Percentiles rank a stretch among this genome's conserved stretches.
These are phyloP conservation scores for Ophioninae sp. DNA, from an alignment of 2,888 invertebrate genomes.

Conservation along the genomic window DNA sequence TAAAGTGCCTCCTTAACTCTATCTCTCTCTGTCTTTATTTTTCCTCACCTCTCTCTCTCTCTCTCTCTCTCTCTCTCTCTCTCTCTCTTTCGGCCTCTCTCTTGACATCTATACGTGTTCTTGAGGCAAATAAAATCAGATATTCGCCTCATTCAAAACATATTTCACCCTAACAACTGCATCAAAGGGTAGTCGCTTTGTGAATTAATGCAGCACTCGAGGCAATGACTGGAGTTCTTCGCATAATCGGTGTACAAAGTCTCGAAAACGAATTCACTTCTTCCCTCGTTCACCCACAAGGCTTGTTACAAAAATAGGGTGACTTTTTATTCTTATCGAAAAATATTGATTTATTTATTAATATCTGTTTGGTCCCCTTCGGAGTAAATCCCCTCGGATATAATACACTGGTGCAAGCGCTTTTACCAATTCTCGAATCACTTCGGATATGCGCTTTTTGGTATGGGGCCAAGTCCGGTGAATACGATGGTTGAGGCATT, in stretches of 20 bases:
- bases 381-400: too few species aligned
- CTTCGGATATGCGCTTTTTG: too few species aligned
- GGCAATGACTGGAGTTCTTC: neutral
- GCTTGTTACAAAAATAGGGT: too few species aligned
- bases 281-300: too few species aligned
- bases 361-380: too few species aligned
- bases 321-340: too few species aligned
- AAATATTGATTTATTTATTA: too few species aligned
- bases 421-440: too few species aligned
- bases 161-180: neutral
- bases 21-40: neutral
- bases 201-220: neutral
- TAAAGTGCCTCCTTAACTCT: slow-evolving; percentile 16
- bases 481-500: too few species aligned
- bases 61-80: neutral
- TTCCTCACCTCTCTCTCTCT: too few species aligned
- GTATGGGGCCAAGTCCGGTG: too few species aligned
- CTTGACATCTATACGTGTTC: slow-evolving; percentile 1
- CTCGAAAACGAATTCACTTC: neutral
- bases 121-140: slow-evolving; percentile 45
- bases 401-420: too few species aligned
- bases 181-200: neutral
- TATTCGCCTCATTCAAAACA: slow-evolving; percentile 47
- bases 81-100: neutral
- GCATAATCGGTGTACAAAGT: neutral